Conservation (phyloP, 2,888 invertebrate species). For the Cataglyphis albicans region DNA sequence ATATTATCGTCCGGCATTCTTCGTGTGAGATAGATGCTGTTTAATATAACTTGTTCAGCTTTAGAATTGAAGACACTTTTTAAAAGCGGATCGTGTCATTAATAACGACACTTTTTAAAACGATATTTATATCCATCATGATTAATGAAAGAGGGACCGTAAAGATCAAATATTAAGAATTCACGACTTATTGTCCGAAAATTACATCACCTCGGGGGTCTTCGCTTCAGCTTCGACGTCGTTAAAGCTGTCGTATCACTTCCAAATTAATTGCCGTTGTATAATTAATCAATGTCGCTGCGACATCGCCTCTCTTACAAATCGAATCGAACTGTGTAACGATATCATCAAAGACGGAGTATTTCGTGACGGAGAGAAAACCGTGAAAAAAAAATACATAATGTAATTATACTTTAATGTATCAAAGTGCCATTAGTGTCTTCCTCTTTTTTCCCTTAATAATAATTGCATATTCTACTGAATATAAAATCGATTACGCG, state of each 20-base stretch:
- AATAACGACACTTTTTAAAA: constrained; percentile 35
- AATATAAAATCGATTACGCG: not conserved
- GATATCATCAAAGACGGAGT: constrained; percentile 26
- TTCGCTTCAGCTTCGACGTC: constrained; percentile 68
- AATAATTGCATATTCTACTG: not conserved
- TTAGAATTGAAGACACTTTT: constrained; percentile 3
- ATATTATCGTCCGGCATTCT: not conserved
- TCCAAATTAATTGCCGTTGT: constrained; percentile 79
- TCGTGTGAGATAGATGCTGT: not conserved
- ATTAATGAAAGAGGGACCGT: constrained; percentile 39
- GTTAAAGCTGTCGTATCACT: constrained; percentile 76
- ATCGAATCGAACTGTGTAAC: constrained; percentile 47
- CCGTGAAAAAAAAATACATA: not conserved
- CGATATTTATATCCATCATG: constrained; percentile 37
- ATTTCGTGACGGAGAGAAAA: not conserved
- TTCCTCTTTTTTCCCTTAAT: not conserved
- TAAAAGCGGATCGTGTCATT: constrained; percentile 20
- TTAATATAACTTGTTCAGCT: constrained; percentile 14
- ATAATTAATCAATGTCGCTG: constrained; percentile 80
- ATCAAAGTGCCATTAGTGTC: not conserved
- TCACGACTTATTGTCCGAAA: constrained; percentile 51
- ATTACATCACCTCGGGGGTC: constrained; percentile 49
- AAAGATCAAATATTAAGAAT: constrained; percentile 55
- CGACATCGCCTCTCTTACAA: constrained; percentile 56
- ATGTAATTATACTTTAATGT: constrained; percentile 1